These are phyloP conservation scores for Camelus dromedarius DNA, from an alignment of 2,113 vertebrate species.

Conservation along the genomic window DNA sequence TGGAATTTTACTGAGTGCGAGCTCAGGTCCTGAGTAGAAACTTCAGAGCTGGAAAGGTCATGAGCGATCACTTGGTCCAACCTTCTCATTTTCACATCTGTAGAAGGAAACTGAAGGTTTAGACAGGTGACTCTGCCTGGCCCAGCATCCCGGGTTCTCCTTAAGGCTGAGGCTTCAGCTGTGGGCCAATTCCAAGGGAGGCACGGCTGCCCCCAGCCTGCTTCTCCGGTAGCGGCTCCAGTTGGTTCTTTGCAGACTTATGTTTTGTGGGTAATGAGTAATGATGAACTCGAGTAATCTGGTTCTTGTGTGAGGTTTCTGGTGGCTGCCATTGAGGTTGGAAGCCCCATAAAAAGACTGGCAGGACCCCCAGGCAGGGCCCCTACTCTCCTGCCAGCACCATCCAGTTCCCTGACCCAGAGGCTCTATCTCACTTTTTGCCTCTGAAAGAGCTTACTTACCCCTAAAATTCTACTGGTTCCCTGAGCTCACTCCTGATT, in stretches of 20 bases:
- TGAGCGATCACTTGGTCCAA: background rate
- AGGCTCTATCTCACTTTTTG: too few relatives aligned
- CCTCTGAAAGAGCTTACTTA: too few relatives aligned
- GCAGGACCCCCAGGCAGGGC: too few relatives aligned
- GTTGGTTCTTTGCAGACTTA: background rate
- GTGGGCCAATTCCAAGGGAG: background rate
- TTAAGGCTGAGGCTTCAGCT: background rate
- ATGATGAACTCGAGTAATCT: background rate
- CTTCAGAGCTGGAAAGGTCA: background rate
- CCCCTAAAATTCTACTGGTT: too few relatives aligned
- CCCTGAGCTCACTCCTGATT: too few relatives aligned
- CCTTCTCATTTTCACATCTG: background rate
- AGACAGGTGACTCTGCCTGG: background rate
- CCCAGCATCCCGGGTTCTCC: background rate
- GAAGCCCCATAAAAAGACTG: too few relatives aligned
- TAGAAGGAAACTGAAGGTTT: background rate
- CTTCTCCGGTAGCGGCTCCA: background rate
- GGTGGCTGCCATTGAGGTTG: background rate
- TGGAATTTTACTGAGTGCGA: background rate
- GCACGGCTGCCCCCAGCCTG: background rate
- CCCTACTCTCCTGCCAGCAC: too few relatives aligned
- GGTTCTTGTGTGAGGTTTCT: background rate
- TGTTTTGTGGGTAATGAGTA: background rate
- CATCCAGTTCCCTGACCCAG: too few relatives aligned
- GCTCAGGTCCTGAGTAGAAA: background rate